Evolutionary conservation across 2,113 vertebrate species (phyloP).

Genomic region (Sturnira hondurensis): DNA sequence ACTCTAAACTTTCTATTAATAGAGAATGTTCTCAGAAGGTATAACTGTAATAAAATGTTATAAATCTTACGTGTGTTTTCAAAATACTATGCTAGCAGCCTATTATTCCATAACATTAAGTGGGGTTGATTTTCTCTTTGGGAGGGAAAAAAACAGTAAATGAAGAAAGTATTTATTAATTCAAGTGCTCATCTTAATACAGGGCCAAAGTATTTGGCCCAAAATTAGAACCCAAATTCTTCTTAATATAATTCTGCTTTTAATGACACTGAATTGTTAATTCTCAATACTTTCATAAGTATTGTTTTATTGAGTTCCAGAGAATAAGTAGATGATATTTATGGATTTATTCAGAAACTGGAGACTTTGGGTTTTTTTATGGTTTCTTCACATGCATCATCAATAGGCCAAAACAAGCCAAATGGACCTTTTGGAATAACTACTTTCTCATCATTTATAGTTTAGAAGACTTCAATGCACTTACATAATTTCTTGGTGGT

Average conservation of each 20-base stretch:
- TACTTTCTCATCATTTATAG: not conserved
- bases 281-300: not conserved
- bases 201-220: not conserved
- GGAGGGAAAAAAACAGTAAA: not conserved
- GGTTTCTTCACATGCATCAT: not conserved
- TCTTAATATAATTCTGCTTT: not conserved
- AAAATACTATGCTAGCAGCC: not conserved
- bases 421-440: not conserved
- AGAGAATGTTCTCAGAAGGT: not conserved
- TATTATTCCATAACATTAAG: not conserved
- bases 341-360: not conserved
- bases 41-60: not conserved
- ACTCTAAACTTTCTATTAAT: not conserved
- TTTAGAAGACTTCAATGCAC: not conserved
- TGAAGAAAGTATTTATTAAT: not conserved
- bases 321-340: not conserved
- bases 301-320: not conserved
- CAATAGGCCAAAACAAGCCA: not conserved
- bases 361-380: not conserved
- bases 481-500: not conserved
- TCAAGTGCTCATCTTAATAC: not conserved
- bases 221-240: not conserved
- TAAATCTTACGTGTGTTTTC: not conserved
- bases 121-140: not conserved
- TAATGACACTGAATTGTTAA: not conserved